These are phyloP conservation scores for Hiodon tergisus DNA, from an alignment of 2,113 vertebrate genomes.

Conservation along the genomic window DNA sequence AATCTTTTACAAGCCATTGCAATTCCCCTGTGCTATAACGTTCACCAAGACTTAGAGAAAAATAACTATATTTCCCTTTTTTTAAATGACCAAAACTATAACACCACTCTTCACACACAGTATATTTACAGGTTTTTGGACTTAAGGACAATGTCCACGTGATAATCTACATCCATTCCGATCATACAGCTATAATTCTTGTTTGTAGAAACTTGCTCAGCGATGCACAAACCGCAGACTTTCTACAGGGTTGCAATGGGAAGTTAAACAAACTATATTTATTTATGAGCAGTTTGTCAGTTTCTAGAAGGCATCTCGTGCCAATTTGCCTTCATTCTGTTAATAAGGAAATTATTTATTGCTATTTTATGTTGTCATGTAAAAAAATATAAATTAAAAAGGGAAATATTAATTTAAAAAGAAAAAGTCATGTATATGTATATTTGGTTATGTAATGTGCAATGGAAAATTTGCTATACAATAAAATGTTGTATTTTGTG, in stretches of 20 bases:
- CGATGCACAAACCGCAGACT: background rate
- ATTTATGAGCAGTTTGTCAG: background rate
- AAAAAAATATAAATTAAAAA: constrained; percentile 23
- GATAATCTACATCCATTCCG: background rate
- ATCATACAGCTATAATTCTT: background rate
- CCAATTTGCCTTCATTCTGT: constrained; percentile 15
- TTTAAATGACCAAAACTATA: constrained; percentile 11
- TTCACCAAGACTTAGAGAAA: background rate
- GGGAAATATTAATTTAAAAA: constrained; percentile 28
- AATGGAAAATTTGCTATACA: constrained; percentile 37
- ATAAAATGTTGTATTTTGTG: constrained; percentile 45
- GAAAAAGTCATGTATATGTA: constrained; percentile 31
- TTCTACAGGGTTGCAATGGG: background rate
- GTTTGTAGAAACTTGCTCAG: background rate
- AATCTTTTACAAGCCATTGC: background rate
- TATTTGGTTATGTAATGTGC: constrained; percentile 36
- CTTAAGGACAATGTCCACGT: background rate
- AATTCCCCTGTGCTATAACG: too few species aligned
- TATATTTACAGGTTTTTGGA: background rate
- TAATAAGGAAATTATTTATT: constrained; percentile 27
- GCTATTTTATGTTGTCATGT: constrained; percentile 29
- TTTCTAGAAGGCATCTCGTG: background rate
- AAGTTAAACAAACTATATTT: background rate
- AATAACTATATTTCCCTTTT: background rate
- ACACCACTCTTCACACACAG: background rate